Percentiles rank a stretch among this genome's conserved stretches.
Evolutionary conservation across 2,888 invertebrate species (phyloP).

Genomic region (Troglohyphantes excavatus): DNA sequence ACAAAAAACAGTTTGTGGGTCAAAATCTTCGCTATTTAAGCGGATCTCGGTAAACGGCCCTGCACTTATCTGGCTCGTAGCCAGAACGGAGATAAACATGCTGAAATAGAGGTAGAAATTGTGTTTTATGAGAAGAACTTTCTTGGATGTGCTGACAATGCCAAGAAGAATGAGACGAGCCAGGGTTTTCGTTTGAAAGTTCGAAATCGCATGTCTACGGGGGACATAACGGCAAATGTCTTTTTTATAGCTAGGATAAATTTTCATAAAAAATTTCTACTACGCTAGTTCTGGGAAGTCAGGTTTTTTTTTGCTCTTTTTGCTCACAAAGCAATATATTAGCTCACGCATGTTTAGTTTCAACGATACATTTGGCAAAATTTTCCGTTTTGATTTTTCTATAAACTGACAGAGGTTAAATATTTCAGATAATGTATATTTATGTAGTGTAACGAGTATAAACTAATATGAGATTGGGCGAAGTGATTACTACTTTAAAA

Average conservation of each 20-base stretch:
- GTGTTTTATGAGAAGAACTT: constrained; percentile 59
- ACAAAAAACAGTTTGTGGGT: constrained; percentile 39
- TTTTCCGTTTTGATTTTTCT: constrained; percentile 63
- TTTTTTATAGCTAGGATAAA: constrained; percentile 67
- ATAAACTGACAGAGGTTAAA: constrained; percentile 12
- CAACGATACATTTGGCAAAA: not conserved
- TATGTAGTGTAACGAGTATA: too few species aligned
- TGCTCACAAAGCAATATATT: constrained; percentile 4
- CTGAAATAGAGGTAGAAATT: constrained; percentile 33
- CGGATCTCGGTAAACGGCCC: constrained; percentile 42
- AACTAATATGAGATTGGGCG: too few species aligned
- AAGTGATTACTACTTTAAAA: too few species aligned
- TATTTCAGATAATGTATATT: too few species aligned
- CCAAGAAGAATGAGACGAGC: constrained; percentile 50
- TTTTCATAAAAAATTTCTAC: constrained; percentile 47
- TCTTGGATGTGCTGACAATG: constrained; percentile 59
- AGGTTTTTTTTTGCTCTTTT: constrained; percentile 12
- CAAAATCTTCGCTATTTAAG: constrained; percentile 56
- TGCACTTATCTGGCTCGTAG: constrained; percentile 51
- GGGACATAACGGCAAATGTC: constrained; percentile 60
- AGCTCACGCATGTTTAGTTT: not conserved
- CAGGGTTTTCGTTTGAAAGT: constrained; percentile 49
- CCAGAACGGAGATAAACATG: constrained; percentile 38
- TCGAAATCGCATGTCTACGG: constrained; percentile 59
- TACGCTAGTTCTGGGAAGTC: constrained; percentile 10